Percentiles rank a stretch among this genome's conserved stretches.
Evolutionary conservation across 2,113 vertebrate species (phyloP).

Genomic region (Macroglossus sobrinus): DNA sequence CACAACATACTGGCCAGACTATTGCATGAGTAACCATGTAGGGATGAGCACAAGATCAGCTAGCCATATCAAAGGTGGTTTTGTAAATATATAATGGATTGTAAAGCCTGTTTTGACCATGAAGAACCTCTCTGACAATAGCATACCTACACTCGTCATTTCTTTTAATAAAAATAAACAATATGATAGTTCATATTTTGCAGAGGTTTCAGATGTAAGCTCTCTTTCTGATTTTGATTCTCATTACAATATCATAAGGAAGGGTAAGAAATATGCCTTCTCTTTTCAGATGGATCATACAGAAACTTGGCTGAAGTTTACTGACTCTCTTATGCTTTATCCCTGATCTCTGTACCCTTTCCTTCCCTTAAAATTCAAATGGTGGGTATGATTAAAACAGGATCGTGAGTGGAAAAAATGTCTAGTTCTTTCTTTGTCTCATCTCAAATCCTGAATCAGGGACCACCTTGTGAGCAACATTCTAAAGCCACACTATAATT

Average conservation of each 20-base stretch:
- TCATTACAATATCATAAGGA: neutral
- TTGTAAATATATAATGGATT: neutral
- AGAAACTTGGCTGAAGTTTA: neutral
- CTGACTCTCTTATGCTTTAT: neutral
- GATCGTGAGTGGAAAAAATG: neutral
- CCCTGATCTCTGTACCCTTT: neutral
- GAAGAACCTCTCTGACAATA: neutral
- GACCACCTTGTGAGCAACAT: neutral
- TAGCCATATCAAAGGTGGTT: neutral
- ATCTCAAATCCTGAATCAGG: neutral
- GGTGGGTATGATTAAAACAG: neutral
- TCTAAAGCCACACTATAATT: neutral
- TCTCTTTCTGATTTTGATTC: neutral
- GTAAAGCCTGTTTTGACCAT: neutral
- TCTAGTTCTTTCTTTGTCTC: neutral
- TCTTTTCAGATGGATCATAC: neutral
- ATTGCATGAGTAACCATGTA: neutral
- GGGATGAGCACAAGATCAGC: neutral
- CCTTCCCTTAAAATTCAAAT: conserved; percentile 16
- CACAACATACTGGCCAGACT: neutral
- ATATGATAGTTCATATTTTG: neutral
- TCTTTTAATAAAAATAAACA: neutral
- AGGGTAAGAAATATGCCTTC: neutral
- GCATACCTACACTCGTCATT: neutral
- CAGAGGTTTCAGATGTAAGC: neutral